These are phyloP conservation scores for Petromus typicus DNA, from an alignment of 2,113 vertebrate genomes.

Conservation along the genomic window DNA sequence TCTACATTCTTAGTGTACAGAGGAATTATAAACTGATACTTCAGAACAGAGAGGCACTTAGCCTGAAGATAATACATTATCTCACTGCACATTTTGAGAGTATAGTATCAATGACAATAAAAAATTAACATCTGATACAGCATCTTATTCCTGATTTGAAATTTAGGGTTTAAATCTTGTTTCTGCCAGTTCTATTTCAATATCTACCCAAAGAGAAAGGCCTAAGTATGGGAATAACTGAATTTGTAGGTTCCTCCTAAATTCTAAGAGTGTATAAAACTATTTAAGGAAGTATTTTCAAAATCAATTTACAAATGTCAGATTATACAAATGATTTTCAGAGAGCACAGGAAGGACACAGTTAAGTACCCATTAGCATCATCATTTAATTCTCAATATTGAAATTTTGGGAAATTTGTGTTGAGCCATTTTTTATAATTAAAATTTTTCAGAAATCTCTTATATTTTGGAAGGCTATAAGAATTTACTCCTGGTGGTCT, in stretches of 20 bases:
- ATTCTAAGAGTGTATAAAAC: slow-evolving; percentile 19
- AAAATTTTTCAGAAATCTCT: neutral
- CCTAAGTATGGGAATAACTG: neutral
- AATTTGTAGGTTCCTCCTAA: neutral
- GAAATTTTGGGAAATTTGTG: slow-evolving; percentile 50
- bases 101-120: neutral
- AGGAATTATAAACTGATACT: neutral
- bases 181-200: neutral
- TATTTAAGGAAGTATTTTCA: slow-evolving; percentile 52
- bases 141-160: slow-evolving; percentile 9
- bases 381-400: neutral
- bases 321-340: slow-evolving; percentile 41
- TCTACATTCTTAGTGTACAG: neutral
- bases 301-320: slow-evolving; percentile 50
- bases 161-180: neutral
- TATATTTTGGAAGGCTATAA: neutral
- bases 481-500: neutral
- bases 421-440: neutral
- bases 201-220: slow-evolving; percentile 6
- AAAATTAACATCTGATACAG: slow-evolving; percentile 6
- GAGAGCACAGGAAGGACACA: slow-evolving; percentile 28
- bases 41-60: neutral
- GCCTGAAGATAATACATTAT: neutral
- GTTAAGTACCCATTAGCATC: slow-evolving; percentile 27
- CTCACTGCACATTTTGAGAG: neutral